Evolutionary conservation across 2,113 vertebrate genomes (phyloP), one percentile per base, ranked within the genome.

Genomic region (Mionectes macconnelli): DNA sequence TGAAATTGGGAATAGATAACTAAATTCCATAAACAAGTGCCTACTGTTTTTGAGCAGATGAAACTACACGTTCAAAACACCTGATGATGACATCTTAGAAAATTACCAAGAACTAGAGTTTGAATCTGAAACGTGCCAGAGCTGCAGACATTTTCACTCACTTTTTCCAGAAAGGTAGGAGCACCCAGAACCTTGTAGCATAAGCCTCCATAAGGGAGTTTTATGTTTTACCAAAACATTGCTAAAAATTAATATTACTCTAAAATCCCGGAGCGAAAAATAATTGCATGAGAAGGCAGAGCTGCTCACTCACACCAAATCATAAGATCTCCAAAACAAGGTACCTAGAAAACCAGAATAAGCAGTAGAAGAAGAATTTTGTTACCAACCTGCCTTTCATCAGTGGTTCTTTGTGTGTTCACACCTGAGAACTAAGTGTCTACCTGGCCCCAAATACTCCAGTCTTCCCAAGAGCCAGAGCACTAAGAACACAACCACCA

Each of bases 271-370:
- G 1, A 75, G 8, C 14, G 8, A 10, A 33, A 59, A 67, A 45
- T 33, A 33, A 59, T 50, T 19, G 3, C 13, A 8, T 12, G 14
- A 80, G 31, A 28, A 74, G 23, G 62, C 19, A 84, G 21, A 60
- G 24, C 12, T 45, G 24, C 33, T 76, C 31, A n/a, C 3, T 57
- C 18, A 22, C 15, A 35, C 7, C 12, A 64, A 27, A 24, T 10
- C 3, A 0, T 28, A 66, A 49, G 23, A 44, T 21, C 22, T 45
- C 35, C 45, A 40, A 33, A 44, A 9, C 0, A 0, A 73, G 10
- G 57, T 19, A 63, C 4, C 45, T 28, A 57, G 23, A 49, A 73
- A 82, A 78, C 2, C 42, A 76, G 42, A 72, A 83, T 55, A 42
- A 72, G 4, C 25, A 72, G 24, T 6, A 63, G 23, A 8, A 74